Percentiles rank a stretch among this genome's conserved stretches.
These are phyloP conservation scores for Blennius ocellaris DNA, from an alignment of 2,113 vertebrate genomes.

Conservation along the genomic window DNA sequence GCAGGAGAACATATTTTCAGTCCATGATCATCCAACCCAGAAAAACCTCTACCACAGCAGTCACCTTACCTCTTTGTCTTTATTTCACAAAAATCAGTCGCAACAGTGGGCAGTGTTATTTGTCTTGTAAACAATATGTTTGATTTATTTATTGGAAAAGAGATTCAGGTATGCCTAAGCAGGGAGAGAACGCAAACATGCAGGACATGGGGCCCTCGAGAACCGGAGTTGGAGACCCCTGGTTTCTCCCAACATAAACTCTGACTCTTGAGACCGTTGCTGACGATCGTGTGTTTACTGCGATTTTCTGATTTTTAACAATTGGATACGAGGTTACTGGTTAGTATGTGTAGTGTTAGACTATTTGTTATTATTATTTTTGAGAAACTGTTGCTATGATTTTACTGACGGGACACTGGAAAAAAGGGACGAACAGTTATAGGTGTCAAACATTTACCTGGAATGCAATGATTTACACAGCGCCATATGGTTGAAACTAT, in stretches of 20 bases:
- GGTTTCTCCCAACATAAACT: not conserved
- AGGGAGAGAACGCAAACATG: too few species aligned
- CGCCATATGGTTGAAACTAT: conserved; percentile 56
- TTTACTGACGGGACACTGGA: not conserved
- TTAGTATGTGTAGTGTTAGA: not conserved
- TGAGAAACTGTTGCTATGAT: not conserved
- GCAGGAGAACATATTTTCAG: conserved; percentile 16
- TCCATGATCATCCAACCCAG: conserved; percentile 28
- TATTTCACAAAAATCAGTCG: not conserved
- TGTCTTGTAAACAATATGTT: too few species aligned
- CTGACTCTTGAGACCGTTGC: not conserved
- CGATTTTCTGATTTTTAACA: too few species aligned
- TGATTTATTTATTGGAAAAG: too few species aligned
- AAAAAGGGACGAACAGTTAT: not conserved
- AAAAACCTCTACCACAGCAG: conserved; percentile 29
- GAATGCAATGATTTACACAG: too few species aligned
- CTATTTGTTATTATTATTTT: not conserved
- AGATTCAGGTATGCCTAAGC: too few species aligned
- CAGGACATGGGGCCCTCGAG: too few species aligned
- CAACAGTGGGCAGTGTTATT: too few species aligned
- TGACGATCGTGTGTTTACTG: not conserved
- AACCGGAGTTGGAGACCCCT: too few species aligned
- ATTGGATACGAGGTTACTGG: too few species aligned
- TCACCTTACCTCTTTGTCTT: not conserved
- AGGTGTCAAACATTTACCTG: not conserved